Conservation (phyloP, 2,797 vertebrate species). For the Sebastiscus tertius region DNA sequence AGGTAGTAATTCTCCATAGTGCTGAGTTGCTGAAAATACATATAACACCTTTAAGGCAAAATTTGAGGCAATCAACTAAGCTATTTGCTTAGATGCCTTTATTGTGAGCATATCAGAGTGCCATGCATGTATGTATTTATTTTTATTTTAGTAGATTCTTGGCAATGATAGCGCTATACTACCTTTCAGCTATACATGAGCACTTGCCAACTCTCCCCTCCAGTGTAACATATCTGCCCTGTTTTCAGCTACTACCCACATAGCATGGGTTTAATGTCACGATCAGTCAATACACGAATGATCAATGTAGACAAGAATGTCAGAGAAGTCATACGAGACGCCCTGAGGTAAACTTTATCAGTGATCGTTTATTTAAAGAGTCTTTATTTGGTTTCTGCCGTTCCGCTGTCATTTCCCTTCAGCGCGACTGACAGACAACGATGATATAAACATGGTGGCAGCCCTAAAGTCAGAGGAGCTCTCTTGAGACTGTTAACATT, state of each 20-base stretch:
- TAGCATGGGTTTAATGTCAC: constrained; percentile 28
- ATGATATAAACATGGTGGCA: background rate
- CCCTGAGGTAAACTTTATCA: background rate
- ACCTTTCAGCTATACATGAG: background rate
- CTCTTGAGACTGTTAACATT: too few species aligned
- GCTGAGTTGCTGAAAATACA: background rate
- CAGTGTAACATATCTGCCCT: background rate
- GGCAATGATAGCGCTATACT: background rate
- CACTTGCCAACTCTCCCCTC: background rate
- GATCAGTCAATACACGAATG: constrained; percentile 15
- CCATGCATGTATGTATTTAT: background rate
- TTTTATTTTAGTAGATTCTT: background rate
- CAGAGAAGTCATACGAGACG: background rate
- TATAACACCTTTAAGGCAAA: background rate
- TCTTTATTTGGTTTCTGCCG: constrained; percentile 6
- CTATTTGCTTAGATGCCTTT: background rate
- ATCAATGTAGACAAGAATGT: constrained; percentile 15
- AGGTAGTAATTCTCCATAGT: background rate
- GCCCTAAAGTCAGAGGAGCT: background rate
- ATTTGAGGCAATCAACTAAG: background rate
- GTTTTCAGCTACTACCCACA: constrained; percentile 10
- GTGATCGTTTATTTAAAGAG: constrained; percentile 24
- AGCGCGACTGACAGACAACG: constrained; percentile 1
- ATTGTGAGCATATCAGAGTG: background rate
- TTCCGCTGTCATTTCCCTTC: constrained; percentile 22